These are phyloP conservation scores for Volucella bombylans DNA, from an alignment of 2,888 invertebrate genomes.

Conservation along the genomic window DNA sequence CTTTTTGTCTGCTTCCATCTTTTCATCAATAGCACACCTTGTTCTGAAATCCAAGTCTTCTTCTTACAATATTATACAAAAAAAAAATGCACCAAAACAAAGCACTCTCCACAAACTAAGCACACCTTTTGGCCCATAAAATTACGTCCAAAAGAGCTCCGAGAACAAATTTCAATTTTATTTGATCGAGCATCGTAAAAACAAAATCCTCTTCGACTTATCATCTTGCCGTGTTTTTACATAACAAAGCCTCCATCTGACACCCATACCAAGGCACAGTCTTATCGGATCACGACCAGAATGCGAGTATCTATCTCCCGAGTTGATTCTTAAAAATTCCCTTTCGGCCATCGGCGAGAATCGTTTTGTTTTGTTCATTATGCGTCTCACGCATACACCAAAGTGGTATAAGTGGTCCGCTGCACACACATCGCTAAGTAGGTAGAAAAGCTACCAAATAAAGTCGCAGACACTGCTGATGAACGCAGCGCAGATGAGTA, in stretches of 20 bases:
- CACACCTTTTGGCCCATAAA: conserved; percentile 23
- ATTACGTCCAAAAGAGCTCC: conserved; percentile 17
- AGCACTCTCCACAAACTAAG: too few species aligned
- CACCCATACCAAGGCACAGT: conserved; percentile 34
- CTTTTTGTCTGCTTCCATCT: too few species aligned
- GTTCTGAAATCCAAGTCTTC: too few species aligned
- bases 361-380: conserved; percentile 20
- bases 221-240: conserved; percentile 28
- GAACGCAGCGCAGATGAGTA: conserved; percentile 70
- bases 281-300: conserved; percentile 63
- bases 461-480: conserved; percentile 38
- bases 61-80: too few species aligned
- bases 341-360: conserved; percentile 59
- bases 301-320: conserved; percentile 44
- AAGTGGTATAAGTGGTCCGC: not conserved
- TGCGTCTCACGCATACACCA: conserved; percentile 9
- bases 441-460: not conserved
- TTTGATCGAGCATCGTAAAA: conserved; percentile 35
- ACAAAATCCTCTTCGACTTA: conserved; percentile 27
- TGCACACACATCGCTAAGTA: too few species aligned
- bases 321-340: conserved; percentile 68
- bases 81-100: too few species aligned
- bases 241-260: conserved; percentile 48
- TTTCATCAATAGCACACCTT: too few species aligned
- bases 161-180: conserved; percentile 49